Percentiles rank a stretch among this genome's conserved stretches.
Evolutionary conservation across 2,113 vertebrate species (phyloP).

Genomic region (Todiramphus saurophagus): DNA sequence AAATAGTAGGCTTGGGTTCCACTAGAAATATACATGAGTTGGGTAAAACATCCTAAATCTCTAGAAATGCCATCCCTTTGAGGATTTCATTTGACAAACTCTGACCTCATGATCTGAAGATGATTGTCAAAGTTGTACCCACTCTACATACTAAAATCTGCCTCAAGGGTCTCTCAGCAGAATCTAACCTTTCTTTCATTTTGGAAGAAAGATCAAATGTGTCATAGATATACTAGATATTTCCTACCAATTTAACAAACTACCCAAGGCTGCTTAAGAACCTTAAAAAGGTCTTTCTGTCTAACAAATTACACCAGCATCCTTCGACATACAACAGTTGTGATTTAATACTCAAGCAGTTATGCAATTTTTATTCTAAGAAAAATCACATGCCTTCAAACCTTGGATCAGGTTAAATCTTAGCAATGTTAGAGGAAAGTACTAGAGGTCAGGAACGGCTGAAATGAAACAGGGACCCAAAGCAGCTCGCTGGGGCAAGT

Average conservation of each 20-base stretch:
- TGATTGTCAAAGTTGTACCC: neutral
- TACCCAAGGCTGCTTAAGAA: neutral
- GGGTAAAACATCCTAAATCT: neutral
- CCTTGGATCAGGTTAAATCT: neutral
- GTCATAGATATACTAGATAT: neutral
- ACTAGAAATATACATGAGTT: neutral
- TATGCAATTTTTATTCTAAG: neutral
- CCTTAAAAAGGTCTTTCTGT: neutral
- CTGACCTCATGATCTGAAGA: neutral
- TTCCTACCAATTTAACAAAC: constrained; percentile 16
- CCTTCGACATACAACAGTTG: neutral
- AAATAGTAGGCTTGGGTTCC: neutral
- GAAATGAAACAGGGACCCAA: neutral
- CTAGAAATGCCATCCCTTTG: neutral
- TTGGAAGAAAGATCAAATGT: neutral
- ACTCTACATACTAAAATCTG: neutral
- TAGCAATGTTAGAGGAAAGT: neutral
- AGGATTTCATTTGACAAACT: neutral
- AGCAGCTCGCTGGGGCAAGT: neutral
- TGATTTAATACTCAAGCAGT: neutral
- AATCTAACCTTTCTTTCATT: neutral
- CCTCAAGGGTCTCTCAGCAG: neutral
- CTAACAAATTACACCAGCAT: neutral
- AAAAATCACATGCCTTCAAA: neutral
- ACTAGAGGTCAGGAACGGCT: neutral